These are phyloP conservation scores for Alviniconcha strummeri DNA, from an alignment of 2,888 invertebrate genomes.

Conservation along the genomic window DNA sequence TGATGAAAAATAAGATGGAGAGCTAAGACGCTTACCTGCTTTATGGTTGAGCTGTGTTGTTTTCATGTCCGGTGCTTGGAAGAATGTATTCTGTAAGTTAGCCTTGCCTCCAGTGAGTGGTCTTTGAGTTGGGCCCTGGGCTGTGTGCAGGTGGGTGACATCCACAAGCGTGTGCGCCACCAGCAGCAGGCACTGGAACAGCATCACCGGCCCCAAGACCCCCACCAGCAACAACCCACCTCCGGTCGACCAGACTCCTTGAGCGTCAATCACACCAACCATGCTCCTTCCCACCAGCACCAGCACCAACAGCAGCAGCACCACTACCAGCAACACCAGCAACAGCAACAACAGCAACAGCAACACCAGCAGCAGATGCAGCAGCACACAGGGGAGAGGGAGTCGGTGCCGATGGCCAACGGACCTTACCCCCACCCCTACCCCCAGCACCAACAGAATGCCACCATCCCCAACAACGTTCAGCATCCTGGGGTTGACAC, in stretches of 20 bases:
- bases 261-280: slow-evolving; percentile 21
- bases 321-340: slow-evolving; percentile 35
- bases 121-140: too few relatives aligned
- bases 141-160: slow-evolving; percentile 25
- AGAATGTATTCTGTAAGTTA: too few relatives aligned
- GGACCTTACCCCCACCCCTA: slow-evolving; percentile 35
- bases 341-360: slow-evolving; percentile 27
- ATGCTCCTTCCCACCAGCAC: slow-evolving; percentile 16
- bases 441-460: slow-evolving; percentile 23
- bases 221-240: slow-evolving; percentile 20
- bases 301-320: slow-evolving; percentile 33
- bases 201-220: slow-evolving; percentile 31
- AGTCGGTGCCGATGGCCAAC: slow-evolving; percentile 32
- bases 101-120: too few relatives aligned
- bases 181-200: slow-evolving; percentile 18
- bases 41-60: too few relatives aligned
- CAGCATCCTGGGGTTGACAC: not conserved
- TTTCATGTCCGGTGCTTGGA: too few relatives aligned
- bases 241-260: slow-evolving; percentile 19
- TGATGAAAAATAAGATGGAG: too few relatives aligned
- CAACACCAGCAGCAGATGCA: slow-evolving; percentile 29
- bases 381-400: slow-evolving; percentile 16
- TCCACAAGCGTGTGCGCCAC: slow-evolving; percentile 23
- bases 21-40: too few relatives aligned
- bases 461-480: not conserved